These are phyloP conservation scores for Origma solitaria DNA, from an alignment of 2,113 vertebrate species.

Conservation along the genomic window DNA sequence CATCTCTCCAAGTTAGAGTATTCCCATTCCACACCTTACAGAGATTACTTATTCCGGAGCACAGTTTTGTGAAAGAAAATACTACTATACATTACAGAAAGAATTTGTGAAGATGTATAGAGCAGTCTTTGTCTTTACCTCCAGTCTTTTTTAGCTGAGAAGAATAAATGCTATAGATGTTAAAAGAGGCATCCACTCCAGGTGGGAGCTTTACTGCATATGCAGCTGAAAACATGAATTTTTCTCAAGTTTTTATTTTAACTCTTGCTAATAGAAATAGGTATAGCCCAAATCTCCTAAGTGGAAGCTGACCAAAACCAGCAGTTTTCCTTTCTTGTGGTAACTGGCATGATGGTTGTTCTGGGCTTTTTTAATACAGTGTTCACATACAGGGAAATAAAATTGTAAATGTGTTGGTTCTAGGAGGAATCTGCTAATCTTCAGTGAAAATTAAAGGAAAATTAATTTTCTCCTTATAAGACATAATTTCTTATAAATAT, in stretches of 20 bases:
- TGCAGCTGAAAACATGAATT: not conserved
- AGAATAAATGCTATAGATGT: not conserved
- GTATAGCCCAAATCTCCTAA: not conserved
- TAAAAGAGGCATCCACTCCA: not conserved
- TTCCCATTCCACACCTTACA: not conserved
- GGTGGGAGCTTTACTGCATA: not conserved
- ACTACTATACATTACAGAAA: not conserved
- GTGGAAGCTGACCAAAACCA: not conserved
- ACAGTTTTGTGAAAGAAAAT: not conserved
- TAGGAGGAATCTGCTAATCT: not conserved
- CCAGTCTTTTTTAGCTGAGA: not conserved
- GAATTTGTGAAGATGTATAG: not conserved
- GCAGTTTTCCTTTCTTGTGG: not conserved
- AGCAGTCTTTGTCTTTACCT: not conserved
- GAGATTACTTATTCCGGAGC: not conserved
- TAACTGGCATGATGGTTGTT: not conserved
- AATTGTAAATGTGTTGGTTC: not conserved
- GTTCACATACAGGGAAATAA: not conserved
- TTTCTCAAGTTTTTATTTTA: not conserved
- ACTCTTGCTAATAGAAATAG: not conserved
- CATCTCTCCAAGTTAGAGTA: not conserved
- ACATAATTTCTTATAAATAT: not conserved
- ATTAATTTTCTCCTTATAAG: not conserved
- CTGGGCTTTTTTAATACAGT: not conserved
- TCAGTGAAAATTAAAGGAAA: not conserved